Evolutionary conservation across 1,140 invertebrate species (phyloP), one percentile per base, ranked within the genome.

Genomic region (Drosophila simulans): DNA sequence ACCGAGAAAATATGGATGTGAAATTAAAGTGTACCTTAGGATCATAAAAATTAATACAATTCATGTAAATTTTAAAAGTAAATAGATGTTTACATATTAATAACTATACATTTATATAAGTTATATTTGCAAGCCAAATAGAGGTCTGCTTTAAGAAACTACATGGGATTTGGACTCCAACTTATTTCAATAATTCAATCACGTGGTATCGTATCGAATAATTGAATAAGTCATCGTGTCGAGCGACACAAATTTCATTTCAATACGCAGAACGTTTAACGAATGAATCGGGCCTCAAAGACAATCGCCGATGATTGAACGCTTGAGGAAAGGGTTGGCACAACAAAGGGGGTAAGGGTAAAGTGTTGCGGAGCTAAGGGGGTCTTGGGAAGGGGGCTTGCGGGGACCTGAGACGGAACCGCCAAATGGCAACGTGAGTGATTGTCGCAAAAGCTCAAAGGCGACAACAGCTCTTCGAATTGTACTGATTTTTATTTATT

Each of bases 401-500:
- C 39, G 43, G 34, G 15, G 46, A 27, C 39, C 42, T 20, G 55
- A 71, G 82, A 86, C 73, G 82, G 73, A 79, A 83, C 75, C 55
- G 59, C 59, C 59, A 54, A 73, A 56, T 59, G 54, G 45, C 82
- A 88, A 86, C 83, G 84, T 88, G 83, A 88, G 83, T 88, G 83
- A 88, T 88, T 89, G 84, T 89, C 84, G 84, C 84, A 80, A 89
- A 89, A 89, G 84, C 84, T 89, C 84, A 89, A 89, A 89, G 84
- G 84, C 84, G 77, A 83, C 72, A 51, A 75, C 80, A 80, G 75
- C 75, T 89, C 77, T 89, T 89, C 84, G 84, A 89, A 89, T 89
- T 89, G 84, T 89, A 89, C 84, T 89, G 84, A 89, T 89, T 89
- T 89, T 89, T 89, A 89, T 89, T 89, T 89, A 89, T 89, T 89